These are phyloP conservation scores for Sinocyclocheilus maitianheensis DNA, from an alignment of 2,113 vertebrate genomes.

Conservation along the genomic window DNA sequence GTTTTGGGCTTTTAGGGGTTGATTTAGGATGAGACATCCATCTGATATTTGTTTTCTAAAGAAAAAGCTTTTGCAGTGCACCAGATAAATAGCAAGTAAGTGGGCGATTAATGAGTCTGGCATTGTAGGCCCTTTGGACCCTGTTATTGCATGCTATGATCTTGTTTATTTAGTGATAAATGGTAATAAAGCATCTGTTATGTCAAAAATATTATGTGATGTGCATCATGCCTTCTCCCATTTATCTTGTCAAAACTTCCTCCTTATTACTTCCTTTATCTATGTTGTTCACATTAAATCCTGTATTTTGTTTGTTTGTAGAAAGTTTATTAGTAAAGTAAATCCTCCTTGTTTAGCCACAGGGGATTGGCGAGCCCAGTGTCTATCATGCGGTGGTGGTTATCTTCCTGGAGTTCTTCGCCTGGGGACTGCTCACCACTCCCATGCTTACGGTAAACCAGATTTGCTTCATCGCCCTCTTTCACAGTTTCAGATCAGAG, in stretches of 20 bases:
- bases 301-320: not conserved
- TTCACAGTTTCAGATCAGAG: not conserved
- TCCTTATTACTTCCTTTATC: not conserved
- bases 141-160: not conserved
- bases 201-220: not conserved
- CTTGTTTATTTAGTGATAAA: slow-evolving; percentile 15
- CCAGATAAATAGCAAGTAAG: not conserved
- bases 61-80: not conserved
- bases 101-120: not conserved
- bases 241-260: not conserved
- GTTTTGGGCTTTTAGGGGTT: not conserved
- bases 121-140: not conserved
- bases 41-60: no score
- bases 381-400: slow-evolving; percentile 92
- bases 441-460: slow-evolving; percentile 85
- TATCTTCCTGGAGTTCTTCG: slow-evolving; percentile 93
- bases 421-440: slow-evolving; percentile 88
- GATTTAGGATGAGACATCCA: not conserved
- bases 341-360: slow-evolving; percentile 74
- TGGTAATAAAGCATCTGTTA: not conserved
- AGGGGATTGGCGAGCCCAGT: slow-evolving; percentile 89
- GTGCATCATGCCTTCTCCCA: not conserved
- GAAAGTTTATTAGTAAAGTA: not conserved
- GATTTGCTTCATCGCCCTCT: not conserved
- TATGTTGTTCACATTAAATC: not conserved